A percentile compares a stretch with the other conserved stretches of the same genome.
Conservation (phyloP, 1,140 invertebrate species). For the Euborellia annulipes region DNA sequence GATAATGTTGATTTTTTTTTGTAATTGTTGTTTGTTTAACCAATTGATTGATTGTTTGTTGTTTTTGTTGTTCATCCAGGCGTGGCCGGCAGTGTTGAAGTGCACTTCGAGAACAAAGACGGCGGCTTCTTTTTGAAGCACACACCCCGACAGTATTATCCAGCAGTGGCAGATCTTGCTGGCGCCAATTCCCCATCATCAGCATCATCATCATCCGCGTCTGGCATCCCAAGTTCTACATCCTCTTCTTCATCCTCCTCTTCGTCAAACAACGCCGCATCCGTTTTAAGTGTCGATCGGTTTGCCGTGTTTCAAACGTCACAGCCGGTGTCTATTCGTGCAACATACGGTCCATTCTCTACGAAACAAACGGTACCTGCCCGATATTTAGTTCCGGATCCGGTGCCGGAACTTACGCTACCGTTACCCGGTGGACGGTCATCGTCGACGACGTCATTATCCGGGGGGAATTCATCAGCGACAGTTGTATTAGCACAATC, state of each 20-base stretch:
- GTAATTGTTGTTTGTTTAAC: too few species aligned
- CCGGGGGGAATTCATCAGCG: background rate
- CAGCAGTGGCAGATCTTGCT: constrained; percentile 14
- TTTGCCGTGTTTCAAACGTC: constrained; percentile 80
- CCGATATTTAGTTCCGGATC: constrained; percentile 67
- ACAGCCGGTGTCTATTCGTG: constrained; percentile 68
- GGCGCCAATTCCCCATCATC: constrained; percentile 6
- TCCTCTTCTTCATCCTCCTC: constrained; percentile 21
- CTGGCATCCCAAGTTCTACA: too few species aligned
- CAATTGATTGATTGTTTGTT: background rate
- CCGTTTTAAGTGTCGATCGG: constrained; percentile 53
- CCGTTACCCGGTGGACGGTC: constrained; percentile 5
- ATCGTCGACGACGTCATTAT: background rate
- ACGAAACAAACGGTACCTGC: constrained; percentile 87
- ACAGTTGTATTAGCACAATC: constrained; percentile 28
- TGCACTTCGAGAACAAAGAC: constrained; percentile 79
- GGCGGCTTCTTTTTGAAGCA: constrained; percentile 78
- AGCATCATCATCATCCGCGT: background rate
- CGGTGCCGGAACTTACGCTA: constrained; percentile 34
- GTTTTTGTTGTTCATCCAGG: too few species aligned
- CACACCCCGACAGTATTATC: constrained; percentile 29
- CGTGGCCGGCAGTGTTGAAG: constrained; percentile 41
- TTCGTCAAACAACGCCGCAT: constrained; percentile 35
- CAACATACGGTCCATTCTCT: constrained; percentile 81
- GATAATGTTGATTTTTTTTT: too few species aligned